These are phyloP conservation scores for Liopterus haemorrhoidalis DNA, from an alignment of 2,888 invertebrate genomes.

Conservation along the genomic window DNA sequence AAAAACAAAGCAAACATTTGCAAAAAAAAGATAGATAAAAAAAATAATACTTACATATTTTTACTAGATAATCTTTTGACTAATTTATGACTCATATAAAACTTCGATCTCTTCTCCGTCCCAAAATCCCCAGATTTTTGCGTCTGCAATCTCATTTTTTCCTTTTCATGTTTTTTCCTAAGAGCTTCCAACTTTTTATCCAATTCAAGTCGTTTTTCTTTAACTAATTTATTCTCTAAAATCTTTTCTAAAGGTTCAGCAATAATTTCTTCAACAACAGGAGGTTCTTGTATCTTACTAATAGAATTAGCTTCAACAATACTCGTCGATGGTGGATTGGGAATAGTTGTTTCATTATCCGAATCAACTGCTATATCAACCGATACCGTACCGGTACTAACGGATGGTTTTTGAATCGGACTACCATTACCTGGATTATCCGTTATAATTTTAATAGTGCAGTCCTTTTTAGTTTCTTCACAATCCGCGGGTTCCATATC, in stretches of 20 bases:
- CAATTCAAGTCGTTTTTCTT: slow-evolving; percentile 75
- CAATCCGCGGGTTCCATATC: slow-evolving; percentile 49
- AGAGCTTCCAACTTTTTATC: slow-evolving; percentile 82
- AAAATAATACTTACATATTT: slow-evolving; percentile 61
- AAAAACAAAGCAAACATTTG: neutral
- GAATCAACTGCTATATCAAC: slow-evolving; percentile 20
- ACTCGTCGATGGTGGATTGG: slow-evolving; percentile 18
- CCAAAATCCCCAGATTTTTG: slow-evolving; percentile 56
- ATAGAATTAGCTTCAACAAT: slow-evolving; percentile 38
- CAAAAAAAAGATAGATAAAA: neutral
- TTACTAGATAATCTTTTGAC: slow-evolving; percentile 71
- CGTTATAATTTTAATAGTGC: neutral
- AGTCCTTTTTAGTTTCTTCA: slow-evolving; percentile 15
- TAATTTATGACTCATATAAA: slow-evolving; percentile 66
- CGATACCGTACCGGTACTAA: slow-evolving; percentile 12
- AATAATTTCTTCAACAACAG: slow-evolving; percentile 53
- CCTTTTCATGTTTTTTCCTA: slow-evolving; percentile 76
- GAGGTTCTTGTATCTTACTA: slow-evolving; percentile 37
- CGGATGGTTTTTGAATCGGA: slow-evolving; percentile 47
- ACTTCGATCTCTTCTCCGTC: slow-evolving; percentile 62
- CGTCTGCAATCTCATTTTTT: slow-evolving; percentile 54
- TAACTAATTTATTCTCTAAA: slow-evolving; percentile 72
- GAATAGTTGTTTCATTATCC: slow-evolving; percentile 20
- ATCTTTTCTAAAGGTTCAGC: slow-evolving; percentile 76
- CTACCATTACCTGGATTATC: slow-evolving; percentile 44